These are phyloP conservation scores for Phaethornis superciliosus DNA, from an alignment of 2,113 vertebrate genomes.

Conservation along the genomic window DNA sequence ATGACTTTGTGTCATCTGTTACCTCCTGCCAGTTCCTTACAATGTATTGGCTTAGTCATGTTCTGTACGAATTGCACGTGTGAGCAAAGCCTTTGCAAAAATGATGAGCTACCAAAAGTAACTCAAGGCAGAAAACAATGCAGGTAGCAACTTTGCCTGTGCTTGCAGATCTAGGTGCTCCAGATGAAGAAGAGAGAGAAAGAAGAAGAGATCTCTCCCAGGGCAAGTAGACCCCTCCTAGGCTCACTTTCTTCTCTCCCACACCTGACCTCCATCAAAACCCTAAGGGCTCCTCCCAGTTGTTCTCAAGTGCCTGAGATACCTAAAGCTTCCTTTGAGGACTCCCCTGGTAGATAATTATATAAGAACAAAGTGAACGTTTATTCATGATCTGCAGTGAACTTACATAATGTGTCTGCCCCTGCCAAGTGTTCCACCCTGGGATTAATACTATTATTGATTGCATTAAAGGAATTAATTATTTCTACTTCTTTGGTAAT, in stretches of 20 bases:
- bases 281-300: neutral
- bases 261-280: neutral
- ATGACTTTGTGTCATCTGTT: neutral
- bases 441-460: neutral
- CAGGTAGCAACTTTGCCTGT: neutral
- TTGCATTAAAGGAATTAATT: neutral
- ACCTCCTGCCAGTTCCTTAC: neutral
- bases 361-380: neutral
- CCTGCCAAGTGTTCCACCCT: neutral
- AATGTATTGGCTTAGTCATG: neutral
- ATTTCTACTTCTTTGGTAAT: neutral
- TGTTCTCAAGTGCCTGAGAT: neutral
- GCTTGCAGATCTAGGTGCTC: neutral
- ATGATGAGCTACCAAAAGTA: neutral
- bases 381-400: neutral
- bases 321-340: neutral
- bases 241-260: neutral
- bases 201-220: neutral
- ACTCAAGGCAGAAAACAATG: neutral
- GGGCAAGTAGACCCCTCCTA: neutral
- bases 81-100: neutral
- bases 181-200: neutral
- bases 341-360: neutral
- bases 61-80: neutral
- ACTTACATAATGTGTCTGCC: neutral